phyloP scores from a whole-genome alignment of 2,888 invertebrate genomes.

The Myathropa florea region DNA sequence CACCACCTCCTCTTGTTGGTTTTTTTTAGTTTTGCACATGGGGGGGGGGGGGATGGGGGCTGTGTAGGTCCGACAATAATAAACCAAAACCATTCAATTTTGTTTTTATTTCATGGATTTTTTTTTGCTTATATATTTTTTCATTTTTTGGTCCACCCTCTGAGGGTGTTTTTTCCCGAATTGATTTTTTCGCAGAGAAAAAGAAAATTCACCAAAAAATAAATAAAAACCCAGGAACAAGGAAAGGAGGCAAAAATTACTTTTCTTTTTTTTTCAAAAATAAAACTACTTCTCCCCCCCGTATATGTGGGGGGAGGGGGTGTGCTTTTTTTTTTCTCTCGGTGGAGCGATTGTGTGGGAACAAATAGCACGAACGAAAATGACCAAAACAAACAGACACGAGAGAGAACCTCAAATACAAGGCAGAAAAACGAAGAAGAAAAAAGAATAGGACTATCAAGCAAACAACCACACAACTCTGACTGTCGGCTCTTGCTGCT shows the following conservation, averaged over 20 bases:
- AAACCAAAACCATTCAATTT: constrained; percentile 59
- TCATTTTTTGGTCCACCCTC: neutral
- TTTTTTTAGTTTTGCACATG: neutral
- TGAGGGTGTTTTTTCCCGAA: constrained; percentile 47
- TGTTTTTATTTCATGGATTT: constrained; percentile 26
- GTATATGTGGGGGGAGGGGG: constrained; percentile 35
- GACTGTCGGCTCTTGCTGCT: neutral
- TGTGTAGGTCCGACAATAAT: constrained; percentile 17
- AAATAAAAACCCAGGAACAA: constrained; percentile 2
- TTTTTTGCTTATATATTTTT: neutral
- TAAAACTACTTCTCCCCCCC: constrained; percentile 35
- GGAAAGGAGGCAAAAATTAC: constrained; percentile 20
- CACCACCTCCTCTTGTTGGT: neutral
- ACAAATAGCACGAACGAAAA: constrained; percentile 61
- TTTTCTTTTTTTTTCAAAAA: neutral
- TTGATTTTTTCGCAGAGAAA: constrained; percentile 52
- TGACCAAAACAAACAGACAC: constrained; percentile 62
- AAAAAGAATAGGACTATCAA: constrained; percentile 40
- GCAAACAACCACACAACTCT: constrained; percentile 19
- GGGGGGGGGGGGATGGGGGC: neutral
- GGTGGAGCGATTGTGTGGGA: constrained; percentile 8
- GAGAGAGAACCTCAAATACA: constrained; percentile 25
- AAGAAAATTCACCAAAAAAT: constrained; percentile 11
- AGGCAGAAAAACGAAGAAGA: neutral
- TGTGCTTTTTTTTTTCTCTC: neutral